These are phyloP conservation scores for Remorina albescens DNA, from an alignment of 2,797 vertebrate genomes.

Conservation along the genomic window DNA sequence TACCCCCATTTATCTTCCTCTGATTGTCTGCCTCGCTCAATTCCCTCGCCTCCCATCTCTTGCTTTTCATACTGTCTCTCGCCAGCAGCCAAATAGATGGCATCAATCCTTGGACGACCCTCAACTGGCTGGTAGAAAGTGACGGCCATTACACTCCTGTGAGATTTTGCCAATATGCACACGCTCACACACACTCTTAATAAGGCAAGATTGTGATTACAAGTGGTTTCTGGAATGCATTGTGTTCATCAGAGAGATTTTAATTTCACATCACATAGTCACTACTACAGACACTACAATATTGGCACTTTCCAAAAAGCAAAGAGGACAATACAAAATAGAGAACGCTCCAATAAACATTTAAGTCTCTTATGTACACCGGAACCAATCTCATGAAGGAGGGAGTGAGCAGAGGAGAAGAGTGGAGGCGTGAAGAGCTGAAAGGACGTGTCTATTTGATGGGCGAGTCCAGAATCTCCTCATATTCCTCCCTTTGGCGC, in stretches of 20 bases:
- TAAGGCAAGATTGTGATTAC: slow-evolving; percentile 25
- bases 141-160: slow-evolving; percentile 48
- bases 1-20: slow-evolving; percentile 41
- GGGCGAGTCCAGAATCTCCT: slow-evolving; percentile 95
- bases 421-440: background rate
- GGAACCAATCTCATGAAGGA: slow-evolving; percentile 28
- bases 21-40: slow-evolving; percentile 20
- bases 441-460: slow-evolving; percentile 88
- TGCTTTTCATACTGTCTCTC: slow-evolving; percentile 19
- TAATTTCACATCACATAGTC: slow-evolving; percentile 77
- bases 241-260: slow-evolving; percentile 69
- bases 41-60: slow-evolving; percentile 16
- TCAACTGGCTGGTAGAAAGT: slow-evolving; percentile 52
- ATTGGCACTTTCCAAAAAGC: slow-evolving; percentile 82
- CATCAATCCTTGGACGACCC: slow-evolving; percentile 45
- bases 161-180: slow-evolving; percentile 29
- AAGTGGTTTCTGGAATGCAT: slow-evolving; percentile 38
- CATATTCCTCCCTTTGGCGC: slow-evolving; percentile 89
- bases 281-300: slow-evolving; percentile 78
- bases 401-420: slow-evolving; percentile 5
- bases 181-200: slow-evolving; percentile 3
- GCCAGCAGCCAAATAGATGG: slow-evolving; percentile 37
- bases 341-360: slow-evolving; percentile 76
- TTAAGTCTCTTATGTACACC: slow-evolving; percentile 74
- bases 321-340: slow-evolving; percentile 82